Conservation (phyloP, 1,140 invertebrate species). For the Nomia melanderi region DNA sequence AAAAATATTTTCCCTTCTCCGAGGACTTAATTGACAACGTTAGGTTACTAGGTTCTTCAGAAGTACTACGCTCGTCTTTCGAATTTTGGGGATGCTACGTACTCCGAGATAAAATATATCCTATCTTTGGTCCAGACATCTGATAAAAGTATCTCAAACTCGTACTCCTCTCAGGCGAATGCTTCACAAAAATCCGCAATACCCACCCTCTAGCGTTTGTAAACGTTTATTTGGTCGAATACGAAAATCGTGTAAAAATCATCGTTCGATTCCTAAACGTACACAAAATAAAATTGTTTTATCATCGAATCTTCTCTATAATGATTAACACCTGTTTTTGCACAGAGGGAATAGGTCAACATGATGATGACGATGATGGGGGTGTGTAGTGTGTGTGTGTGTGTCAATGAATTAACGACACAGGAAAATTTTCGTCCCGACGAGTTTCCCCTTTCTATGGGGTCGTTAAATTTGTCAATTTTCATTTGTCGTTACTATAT, state of each 20-base stretch:
- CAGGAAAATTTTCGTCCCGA: not conserved
- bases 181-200: not conserved
- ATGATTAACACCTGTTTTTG: slow-evolving; percentile 18
- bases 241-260: slow-evolving; percentile 4
- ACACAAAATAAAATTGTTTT: slow-evolving; percentile 13
- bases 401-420: not conserved
- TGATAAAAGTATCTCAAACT: slow-evolving; percentile 12
- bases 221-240: slow-evolving; percentile 10
- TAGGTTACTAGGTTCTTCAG: slow-evolving; percentile 18
- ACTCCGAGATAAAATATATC: slow-evolving; percentile 34
- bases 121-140: slow-evolving; percentile 32
- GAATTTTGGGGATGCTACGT: slow-evolving; percentile 12
- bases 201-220: not conserved
- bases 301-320: not conserved
- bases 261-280: not conserved
- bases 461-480: not conserved
- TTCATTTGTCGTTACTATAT: not conserved
- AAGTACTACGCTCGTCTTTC: not conserved
- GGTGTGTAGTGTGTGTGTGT: not conserved
- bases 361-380: too few relatives aligned
- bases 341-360: not conserved
- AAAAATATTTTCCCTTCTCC: slow-evolving; percentile 27
- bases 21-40: slow-evolving; percentile 37
- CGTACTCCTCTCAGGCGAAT: not conserved
- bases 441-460: too few relatives aligned